Base-by-base conservation (phyloP, 2,113 vertebrate genomes). In the Mixornis gularis region DNA sequence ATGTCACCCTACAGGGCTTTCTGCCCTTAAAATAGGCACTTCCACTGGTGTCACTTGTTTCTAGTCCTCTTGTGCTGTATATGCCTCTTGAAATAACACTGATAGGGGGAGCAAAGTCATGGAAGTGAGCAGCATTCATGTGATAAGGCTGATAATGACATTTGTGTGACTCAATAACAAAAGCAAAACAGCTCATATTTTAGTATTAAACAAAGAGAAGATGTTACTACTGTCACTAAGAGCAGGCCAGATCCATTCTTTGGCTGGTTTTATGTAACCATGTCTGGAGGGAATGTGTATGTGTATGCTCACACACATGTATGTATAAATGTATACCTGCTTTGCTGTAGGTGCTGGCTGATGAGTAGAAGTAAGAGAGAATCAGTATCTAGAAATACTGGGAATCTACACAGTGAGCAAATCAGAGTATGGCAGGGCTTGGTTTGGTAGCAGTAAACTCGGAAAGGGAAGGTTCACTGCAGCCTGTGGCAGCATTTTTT, bases 231-330 rank as follows among this genome's bases (percentile, higher is more conserved):
- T 77, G 38, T 52, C 53, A 32, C 10, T 46, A 26, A 44, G 53
- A 59, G 34, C 22, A 55, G 19, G 58, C 29, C 13, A 53, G 55
- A 56, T 79, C 15, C 34, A 13, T 87, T 70, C 7, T 41, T 78
- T 62, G 44, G 7, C 43, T 68, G 43, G 13, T 80, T 91, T 73
- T 71, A 16, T 36, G 10, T 70, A 11, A 48, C 46, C 24, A 34
- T 18, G 7, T 32, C 27, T 52, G 46, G 19, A 8, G 27, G 12
- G 46, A 48, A 32, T 26, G 12, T 20, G 6, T 72, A 10, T 0
- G 0, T 52, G 21, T 22, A 7, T 51, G 5, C 36, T 52, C 15
- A 17, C 15, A 18, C 9, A 17, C 7, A 5, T 2, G 6, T 40
- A 8, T 32, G 8, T 13, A 15, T 36, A 44, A 49, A 27, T 2